Conservation (phyloP, 2,113 vertebrate genomes). For the Diadophis punctatus region DNA sequence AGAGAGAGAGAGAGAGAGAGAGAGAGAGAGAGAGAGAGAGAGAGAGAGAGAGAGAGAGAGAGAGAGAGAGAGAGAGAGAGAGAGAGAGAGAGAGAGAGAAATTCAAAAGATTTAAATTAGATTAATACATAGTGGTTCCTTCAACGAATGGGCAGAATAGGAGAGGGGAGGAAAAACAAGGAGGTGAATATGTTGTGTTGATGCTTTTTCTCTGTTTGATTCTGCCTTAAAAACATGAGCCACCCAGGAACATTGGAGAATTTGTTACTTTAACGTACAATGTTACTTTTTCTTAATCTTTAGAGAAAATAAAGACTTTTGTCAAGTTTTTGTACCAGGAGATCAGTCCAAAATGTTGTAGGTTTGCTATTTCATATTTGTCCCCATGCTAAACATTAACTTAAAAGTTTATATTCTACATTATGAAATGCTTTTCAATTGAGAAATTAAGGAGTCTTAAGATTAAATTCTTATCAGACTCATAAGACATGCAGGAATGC, state of each 20-base stretch:
- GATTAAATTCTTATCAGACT: neutral
- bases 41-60: too few relatives aligned
- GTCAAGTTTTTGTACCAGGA: neutral
- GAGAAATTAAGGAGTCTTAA: neutral
- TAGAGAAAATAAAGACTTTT: neutral
- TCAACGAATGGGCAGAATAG: neutral
- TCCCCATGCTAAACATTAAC: constrained; percentile 38
- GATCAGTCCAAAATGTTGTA: neutral
- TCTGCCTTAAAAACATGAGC: neutral
- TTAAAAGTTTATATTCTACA: constrained; percentile 22
- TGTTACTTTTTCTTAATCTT: neutral
- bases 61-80: too few relatives aligned
- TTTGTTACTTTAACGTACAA: neutral
- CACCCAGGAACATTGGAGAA: neutral
- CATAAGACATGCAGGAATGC: neutral
- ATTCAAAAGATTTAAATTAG: neutral
- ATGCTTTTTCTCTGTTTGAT: neutral
- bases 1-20: too few relatives aligned
- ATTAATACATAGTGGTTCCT: neutral
- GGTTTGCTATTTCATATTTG: accelerated
- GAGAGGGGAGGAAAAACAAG: neutral
- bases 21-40: too few relatives aligned
- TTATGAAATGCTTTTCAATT: neutral
- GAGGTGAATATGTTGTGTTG: neutral
- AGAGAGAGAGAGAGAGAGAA: too few relatives aligned